phyloP scores from a whole-genome alignment of 2,113 vertebrate genomes.

The Lichenostomus cassidix region DNA sequence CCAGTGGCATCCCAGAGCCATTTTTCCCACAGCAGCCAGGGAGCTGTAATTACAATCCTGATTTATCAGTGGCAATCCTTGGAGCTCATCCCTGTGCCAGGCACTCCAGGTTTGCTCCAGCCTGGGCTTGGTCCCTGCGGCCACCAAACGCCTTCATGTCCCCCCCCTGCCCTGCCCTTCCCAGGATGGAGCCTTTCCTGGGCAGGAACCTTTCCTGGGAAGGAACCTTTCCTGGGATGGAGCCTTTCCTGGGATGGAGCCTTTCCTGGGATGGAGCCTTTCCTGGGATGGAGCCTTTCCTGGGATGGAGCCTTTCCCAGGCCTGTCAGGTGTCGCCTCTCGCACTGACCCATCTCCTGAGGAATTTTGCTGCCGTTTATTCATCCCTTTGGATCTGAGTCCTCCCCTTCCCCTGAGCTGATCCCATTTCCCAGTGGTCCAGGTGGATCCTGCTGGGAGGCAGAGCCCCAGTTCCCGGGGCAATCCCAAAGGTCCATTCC shows the following conservation, averaged over 20 bases:
- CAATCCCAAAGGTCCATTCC: not conserved
- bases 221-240: no score
- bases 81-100: not conserved
- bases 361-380: not conserved
- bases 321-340: not conserved
- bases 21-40: not conserved
- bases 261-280: no score
- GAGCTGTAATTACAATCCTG: accelerated
- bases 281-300: no score
- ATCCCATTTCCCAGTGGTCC: not conserved
- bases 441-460: no score
- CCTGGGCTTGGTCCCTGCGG: not conserved
- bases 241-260: no score
- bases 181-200: no score
- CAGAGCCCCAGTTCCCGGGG: not conserved
- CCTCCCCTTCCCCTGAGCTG: not conserved
- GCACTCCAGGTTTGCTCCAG: not conserved
- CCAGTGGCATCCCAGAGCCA: not conserved
- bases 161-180: not conserved
- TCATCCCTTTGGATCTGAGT: not conserved
- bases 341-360: not conserved
- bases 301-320: no score
- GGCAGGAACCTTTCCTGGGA: no score
- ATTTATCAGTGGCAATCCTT: not conserved
- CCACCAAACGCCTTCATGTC: not conserved